Percentiles rank a stretch among this genome's conserved stretches.
Conservation (phyloP, 2,113 vertebrate species). For the Gobiocypris rarus region DNA sequence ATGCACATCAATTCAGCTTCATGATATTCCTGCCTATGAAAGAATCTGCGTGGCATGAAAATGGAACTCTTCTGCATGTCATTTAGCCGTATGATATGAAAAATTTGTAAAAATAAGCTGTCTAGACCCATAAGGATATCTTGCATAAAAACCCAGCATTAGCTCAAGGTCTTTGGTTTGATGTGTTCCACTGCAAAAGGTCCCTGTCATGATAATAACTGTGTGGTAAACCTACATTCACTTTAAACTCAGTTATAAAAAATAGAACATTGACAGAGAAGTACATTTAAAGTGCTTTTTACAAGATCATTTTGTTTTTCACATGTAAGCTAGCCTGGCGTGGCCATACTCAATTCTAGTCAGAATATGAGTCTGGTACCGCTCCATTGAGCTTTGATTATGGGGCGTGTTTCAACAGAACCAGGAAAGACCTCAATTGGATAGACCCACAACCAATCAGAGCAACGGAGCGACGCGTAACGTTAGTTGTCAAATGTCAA, state of each 20-base stretch:
- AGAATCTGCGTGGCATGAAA: background rate
- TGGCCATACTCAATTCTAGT: no score
- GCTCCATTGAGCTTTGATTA: no score
- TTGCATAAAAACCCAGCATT: conserved; percentile 3
- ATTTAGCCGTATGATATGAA: background rate
- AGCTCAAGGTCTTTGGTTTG: conserved; percentile 4
- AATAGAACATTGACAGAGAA: background rate
- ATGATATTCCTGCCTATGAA: background rate
- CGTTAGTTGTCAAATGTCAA: no score
- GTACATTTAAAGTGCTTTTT: background rate
- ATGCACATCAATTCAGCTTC: background rate
- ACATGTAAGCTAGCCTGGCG: no score
- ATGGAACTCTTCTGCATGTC: background rate
- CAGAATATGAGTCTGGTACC: no score
- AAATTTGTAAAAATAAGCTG: background rate
- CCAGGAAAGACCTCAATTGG: no score
- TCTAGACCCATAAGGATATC: background rate
- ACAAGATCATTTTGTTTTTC: background rate
- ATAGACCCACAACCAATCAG: no score
- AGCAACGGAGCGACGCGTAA: no score
- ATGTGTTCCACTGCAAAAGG: background rate
- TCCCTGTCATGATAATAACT: background rate
- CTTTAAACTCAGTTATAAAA: background rate
- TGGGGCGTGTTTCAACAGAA: no score
- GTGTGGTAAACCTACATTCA: background rate